Conservation (phyloP, 2,888 invertebrate species). For the Megaustenia siamemsis region DNA sequence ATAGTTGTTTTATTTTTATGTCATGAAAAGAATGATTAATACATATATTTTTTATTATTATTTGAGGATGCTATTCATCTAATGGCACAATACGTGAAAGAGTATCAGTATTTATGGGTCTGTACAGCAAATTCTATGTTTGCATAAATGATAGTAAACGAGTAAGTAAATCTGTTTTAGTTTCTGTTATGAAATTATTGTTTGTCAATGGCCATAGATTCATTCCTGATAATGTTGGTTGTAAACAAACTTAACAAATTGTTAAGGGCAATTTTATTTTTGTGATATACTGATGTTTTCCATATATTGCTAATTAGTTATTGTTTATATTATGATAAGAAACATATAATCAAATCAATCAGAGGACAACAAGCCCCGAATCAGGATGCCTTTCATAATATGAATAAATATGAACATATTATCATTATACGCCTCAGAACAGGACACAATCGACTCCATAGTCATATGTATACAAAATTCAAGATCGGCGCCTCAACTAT, state of each 20-base stretch:
- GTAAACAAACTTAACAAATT: background rate
- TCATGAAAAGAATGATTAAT: background rate
- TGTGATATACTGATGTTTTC: no score
- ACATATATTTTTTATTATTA: background rate
- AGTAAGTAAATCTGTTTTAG: background rate
- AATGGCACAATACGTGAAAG: background rate
- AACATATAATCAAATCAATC: no score
- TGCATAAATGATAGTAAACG: background rate
- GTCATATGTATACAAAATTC: no score
- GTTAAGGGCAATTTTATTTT: background rate
- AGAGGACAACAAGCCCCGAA: no score
- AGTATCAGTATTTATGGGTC: background rate
- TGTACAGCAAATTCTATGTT: background rate
- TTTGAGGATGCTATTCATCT: background rate
- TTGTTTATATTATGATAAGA: no score
- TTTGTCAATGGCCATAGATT: background rate
- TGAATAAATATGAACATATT: no score
- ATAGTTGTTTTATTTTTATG: no score
- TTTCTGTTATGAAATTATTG: background rate
- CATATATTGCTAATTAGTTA: no score
- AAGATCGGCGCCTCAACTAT: no score
- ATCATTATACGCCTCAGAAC: no score
- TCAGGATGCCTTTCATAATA: no score
- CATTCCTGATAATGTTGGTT: background rate
- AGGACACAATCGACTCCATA: no score